Evolutionary conservation across 2,888 invertebrate genomes (phyloP).

Genomic region (Poecilus cupreus): DNA sequence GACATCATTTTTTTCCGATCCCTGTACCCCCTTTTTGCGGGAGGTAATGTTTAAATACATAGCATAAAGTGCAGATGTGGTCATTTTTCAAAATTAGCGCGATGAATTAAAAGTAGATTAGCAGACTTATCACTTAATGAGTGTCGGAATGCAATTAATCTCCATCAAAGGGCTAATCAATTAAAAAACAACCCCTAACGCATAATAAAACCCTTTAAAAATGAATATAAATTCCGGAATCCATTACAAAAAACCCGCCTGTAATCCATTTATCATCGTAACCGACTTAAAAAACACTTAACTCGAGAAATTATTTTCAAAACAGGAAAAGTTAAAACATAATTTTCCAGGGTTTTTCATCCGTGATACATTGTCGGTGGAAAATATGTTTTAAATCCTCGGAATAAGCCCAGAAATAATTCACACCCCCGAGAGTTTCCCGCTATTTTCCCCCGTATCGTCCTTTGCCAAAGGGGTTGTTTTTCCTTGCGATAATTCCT

Average conservation of each 20-base stretch:
- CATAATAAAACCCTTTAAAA: background rate
- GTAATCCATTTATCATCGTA: slow-evolving; percentile 43
- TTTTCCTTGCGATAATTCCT: background rate
- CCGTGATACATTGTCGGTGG: slow-evolving; percentile 49
- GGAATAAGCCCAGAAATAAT: slow-evolving; percentile 41
- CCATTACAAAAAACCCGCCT: background rate
- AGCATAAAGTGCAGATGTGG: no score
- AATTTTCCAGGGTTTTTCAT: slow-evolving; percentile 56
- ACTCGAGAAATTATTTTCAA: slow-evolving; percentile 45
- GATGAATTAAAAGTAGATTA: background rate
- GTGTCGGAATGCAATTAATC: background rate
- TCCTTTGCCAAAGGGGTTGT: background rate
- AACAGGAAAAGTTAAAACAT: slow-evolving; percentile 56
- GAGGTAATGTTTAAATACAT: no score
- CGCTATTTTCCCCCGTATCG: background rate
- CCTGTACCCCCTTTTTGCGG: no score
- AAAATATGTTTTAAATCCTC: slow-evolving; percentile 57
- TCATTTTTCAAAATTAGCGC: background rate
- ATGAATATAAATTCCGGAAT: background rate
- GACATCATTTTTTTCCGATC: no score
- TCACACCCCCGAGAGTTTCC: slow-evolving; percentile 2
- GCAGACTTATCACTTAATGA: background rate
- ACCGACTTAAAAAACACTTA: slow-evolving; percentile 50
- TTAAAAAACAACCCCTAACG: slow-evolving; percentile 21
- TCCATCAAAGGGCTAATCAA: slow-evolving; percentile 22